These are phyloP conservation scores for Aptenodytes patagonicus DNA, from an alignment of 2,113 vertebrate genomes.

Conservation along the genomic window DNA sequence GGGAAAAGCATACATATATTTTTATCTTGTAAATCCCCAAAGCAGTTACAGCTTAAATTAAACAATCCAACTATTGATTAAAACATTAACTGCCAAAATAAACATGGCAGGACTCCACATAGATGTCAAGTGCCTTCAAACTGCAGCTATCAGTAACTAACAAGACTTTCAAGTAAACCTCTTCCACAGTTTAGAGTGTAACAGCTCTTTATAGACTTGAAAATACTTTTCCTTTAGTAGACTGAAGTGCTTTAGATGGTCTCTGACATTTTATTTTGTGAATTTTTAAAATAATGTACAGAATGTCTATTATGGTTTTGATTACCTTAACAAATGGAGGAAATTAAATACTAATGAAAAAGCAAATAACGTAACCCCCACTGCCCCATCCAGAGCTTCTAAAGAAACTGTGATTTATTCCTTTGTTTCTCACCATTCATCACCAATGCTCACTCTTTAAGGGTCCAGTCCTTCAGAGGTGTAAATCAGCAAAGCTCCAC, in stretches of 20 bases:
- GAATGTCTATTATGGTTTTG: neutral
- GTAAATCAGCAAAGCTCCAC: slow-evolving; percentile 9
- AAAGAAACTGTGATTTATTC: neutral
- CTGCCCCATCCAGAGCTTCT: neutral
- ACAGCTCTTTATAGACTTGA: neutral
- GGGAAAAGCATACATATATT: neutral
- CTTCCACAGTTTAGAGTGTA: slow-evolving; percentile 16
- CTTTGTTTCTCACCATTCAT: slow-evolving; percentile 8
- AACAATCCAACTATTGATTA: slow-evolving; percentile 28
- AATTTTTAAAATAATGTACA: neutral
- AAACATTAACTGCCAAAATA: slow-evolving; percentile 46
- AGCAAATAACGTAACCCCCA: neutral
- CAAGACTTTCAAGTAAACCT: neutral
- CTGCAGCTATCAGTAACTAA: neutral
- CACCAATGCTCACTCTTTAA: neutral
- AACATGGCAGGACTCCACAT: neutral
- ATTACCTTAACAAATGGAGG: neutral
- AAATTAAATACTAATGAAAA: neutral
- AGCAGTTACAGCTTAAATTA: slow-evolving; percentile 15
- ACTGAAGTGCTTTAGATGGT: neutral
- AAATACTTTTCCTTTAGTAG: slow-evolving; percentile 2
- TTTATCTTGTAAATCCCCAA: neutral
- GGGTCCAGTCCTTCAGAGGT: neutral
- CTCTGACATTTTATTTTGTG: neutral
- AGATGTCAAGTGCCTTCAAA: neutral